Base-by-base conservation (phyloP, 2,888 invertebrate species). In the Eilema griseolum region DNA sequence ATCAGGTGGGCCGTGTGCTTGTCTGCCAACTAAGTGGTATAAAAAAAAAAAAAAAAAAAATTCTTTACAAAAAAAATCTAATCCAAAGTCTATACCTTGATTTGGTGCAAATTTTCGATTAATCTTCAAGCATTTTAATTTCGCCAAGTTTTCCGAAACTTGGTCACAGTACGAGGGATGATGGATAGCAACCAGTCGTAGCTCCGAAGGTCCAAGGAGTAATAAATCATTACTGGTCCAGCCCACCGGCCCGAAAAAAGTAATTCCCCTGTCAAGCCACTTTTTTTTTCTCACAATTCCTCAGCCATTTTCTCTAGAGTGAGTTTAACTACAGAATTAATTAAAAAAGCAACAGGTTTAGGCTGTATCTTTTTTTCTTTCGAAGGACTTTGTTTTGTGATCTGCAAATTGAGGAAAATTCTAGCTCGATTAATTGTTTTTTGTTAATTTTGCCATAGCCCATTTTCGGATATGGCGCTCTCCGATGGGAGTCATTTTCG, bases 211-310 rank as follows among this genome's bases (percentile, higher is more conserved):
- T 88, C 83, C 79, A 80, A 80, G 79, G 78, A 72, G 80, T 85
- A 73, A 92, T 93, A 91, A 92, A 93, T 93, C 92, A 92, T 89
- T 80, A 71, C 78, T 78, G 71, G 73, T 71, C 73, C 74, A 31
- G 72, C 81, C 86, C 73, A 74, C 72, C 85, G 82, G 81, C 76
- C 84, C 85, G 85, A 86, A 88, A 90, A 81, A 89, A 89, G 87
- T 85, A 88, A 89, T 89, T 87, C 83, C 81, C 84, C 81, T 81
- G 77, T 80, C 80, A 77, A 80, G 79, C 75, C 68, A 77, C 80
- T 37, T 83, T 84, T 86, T 66, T 67, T 81, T 78, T 72, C 71
- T 65, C 71, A 65, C 74, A 73, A 72, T 83, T 78, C 57, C 63
- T 77, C 74, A 56, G 66, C 73, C 74, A 77, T 83, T 80, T 79